Conservation (phyloP, 2,888 invertebrate genomes). For the Drosophila eohydei region DNA sequence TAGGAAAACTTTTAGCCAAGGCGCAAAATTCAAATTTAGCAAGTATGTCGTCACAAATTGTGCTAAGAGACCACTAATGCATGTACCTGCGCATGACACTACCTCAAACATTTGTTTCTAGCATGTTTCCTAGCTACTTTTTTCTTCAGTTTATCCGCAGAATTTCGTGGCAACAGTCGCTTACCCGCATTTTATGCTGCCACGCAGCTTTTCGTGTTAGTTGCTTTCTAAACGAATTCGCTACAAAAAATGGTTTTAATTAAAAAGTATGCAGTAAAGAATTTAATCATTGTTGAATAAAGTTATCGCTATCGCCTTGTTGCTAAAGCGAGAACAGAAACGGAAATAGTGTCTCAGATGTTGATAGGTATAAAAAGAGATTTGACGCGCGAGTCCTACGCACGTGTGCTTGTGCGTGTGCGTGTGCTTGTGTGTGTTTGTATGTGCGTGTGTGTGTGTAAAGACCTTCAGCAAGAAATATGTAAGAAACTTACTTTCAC, state of each 20-base stretch:
- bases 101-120: constrained; percentile 31
- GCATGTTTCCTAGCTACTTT: constrained; percentile 12
- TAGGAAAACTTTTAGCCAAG: too few species aligned
- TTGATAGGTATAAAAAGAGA: constrained; percentile 31
- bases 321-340: constrained; percentile 34
- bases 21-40: not conserved
- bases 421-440: constrained; percentile 11
- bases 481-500: constrained; percentile 68
- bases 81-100: constrained; percentile 30
- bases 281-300: constrained; percentile 9
- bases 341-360: constrained; percentile 53
- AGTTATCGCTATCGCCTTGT: constrained; percentile 27
- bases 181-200: constrained; percentile 12
- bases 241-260: constrained; percentile 17
- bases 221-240: constrained; percentile 33
- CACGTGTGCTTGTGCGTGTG: constrained; percentile 39
- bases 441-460: constrained; percentile 26
- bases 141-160: constrained; percentile 55
- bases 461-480: constrained; percentile 71
- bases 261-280: constrained; percentile 1
- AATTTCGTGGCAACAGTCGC: constrained; percentile 53
- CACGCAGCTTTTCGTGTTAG: constrained; percentile 41
- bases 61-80: not conserved
- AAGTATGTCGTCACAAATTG: constrained; percentile 28
- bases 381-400: constrained; percentile 35